Base-by-base conservation (phyloP, 2,797 vertebrate genomes). In the Coendou prehensilis region DNA sequence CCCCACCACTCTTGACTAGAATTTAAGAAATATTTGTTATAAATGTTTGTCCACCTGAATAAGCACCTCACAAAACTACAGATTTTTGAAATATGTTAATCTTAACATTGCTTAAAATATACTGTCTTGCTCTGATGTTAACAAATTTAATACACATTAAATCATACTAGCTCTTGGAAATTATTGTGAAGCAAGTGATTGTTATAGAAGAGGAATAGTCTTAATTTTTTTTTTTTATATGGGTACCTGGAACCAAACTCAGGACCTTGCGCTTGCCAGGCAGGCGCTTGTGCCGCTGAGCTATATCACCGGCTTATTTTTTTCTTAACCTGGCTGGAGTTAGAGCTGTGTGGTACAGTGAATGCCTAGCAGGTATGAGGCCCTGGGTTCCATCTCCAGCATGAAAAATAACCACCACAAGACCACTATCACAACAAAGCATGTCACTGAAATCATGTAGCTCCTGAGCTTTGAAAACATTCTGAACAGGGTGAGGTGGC, bases 61-160 rank as follows among this genome's bases (percentile, higher is more conserved):
- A 89, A 28, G 54, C 78, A 86, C 23, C 5, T 26, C 23, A 86
- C 47, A 87, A 76, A 57, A 52, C 13, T 28, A 67, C 64, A 22
- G 64, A 52, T 37, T 33, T 82, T 85, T 87, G 75, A 79, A 79
- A 33, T 83, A n/a, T 37, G 0, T 23, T 91, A 37, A 89, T 61
- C 78, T 26, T 93, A 90, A 79, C 11, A 64, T 50, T 73, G 14
- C 11, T 28, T n/a, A 78, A 81, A 93, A 64, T 69, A 13, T 78
- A 69, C 75, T 63, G 73, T 37, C n/a, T 23, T 75, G 28, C 30
- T 86, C 91, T 83, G 57, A 86, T 83, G 45, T 67, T 93, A 63
- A 59, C 1, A 64, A 85, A 17, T 13, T 81, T 5, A 63, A 45
- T 73, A 45, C 37, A 23, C 59, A 54, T n/a, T 82, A 76, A 54